phyloP scores from a whole-genome alignment of 2,888 invertebrate species.

The Julus scandinavius region DNA sequence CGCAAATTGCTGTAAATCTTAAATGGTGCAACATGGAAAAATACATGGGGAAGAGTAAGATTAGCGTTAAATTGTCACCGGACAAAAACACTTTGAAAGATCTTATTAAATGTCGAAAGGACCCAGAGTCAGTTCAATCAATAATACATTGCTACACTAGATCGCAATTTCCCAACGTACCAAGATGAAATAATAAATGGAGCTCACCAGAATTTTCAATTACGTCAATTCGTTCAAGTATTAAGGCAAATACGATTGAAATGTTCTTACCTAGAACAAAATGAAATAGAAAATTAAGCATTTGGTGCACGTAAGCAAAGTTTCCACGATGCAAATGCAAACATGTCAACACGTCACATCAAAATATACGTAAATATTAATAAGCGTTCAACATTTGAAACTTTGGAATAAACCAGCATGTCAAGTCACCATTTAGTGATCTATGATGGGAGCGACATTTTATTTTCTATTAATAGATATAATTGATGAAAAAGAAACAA shows the following conservation, averaged over 20 bases:
- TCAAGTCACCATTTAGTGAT: background rate
- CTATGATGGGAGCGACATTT: background rate
- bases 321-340: background rate
- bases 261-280: background rate
- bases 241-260: background rate
- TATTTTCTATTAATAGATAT: background rate
- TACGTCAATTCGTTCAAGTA: background rate
- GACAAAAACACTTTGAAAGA: background rate
- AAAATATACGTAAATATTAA: background rate
- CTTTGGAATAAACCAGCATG: background rate
- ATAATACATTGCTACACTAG: background rate
- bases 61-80: background rate
- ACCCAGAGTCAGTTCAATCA: background rate
- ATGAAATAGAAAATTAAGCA: background rate
- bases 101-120: background rate
- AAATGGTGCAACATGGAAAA: background rate
- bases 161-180: background rate
- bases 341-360: background rate
- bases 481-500: too few species aligned
- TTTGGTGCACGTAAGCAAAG: background rate
- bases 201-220: conserved; percentile 16
- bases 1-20: background rate
- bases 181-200: conserved; percentile 15
- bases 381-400: background rate
- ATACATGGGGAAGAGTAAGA: background rate